Conservation (phyloP, 2,797 vertebrate species). For the Poeciliopsis presidionis region DNA sequence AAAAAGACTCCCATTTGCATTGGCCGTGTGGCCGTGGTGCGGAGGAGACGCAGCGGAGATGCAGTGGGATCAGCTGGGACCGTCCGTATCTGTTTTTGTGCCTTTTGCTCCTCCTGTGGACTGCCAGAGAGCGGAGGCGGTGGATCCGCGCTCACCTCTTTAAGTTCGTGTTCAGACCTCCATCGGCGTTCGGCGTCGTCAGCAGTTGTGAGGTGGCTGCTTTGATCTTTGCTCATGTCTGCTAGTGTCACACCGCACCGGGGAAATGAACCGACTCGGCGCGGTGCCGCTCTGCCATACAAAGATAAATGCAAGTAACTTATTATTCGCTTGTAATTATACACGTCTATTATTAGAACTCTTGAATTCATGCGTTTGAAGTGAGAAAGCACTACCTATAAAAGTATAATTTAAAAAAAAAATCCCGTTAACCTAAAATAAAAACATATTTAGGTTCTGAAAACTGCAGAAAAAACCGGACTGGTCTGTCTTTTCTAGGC, state of each 20-base stretch:
- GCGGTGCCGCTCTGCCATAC: conserved; percentile 11
- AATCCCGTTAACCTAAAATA: neutral
- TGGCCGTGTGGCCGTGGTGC: conserved; percentile 23
- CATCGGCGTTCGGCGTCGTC: conserved; percentile 31
- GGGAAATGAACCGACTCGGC: neutral
- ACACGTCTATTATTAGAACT: neutral
- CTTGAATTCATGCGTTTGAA: neutral
- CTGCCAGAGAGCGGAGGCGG: conserved; percentile 65
- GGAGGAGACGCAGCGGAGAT: conserved; percentile 11
- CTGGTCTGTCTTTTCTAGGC: neutral
- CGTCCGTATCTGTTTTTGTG: conserved; percentile 80
- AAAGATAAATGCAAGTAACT: neutral
- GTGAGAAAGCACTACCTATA: neutral
- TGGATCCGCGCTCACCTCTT: conserved; percentile 50
- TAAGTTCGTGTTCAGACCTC: conserved; percentile 37
- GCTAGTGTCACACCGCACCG: neutral
- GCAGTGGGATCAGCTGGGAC: conserved; percentile 33
- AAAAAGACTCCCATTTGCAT: conserved; percentile 34
- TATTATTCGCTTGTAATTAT: neutral
- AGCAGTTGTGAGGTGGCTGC: conserved; percentile 14
- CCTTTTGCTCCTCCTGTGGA: conserved; percentile 78
- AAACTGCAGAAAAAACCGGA: neutral
- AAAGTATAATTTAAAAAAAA: neutral
- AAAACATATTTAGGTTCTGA: neutral
- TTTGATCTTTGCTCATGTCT: neutral